Evolutionary conservation across 2,888 invertebrate species (phyloP).

Genomic region (Linnaemya vulpina): DNA sequence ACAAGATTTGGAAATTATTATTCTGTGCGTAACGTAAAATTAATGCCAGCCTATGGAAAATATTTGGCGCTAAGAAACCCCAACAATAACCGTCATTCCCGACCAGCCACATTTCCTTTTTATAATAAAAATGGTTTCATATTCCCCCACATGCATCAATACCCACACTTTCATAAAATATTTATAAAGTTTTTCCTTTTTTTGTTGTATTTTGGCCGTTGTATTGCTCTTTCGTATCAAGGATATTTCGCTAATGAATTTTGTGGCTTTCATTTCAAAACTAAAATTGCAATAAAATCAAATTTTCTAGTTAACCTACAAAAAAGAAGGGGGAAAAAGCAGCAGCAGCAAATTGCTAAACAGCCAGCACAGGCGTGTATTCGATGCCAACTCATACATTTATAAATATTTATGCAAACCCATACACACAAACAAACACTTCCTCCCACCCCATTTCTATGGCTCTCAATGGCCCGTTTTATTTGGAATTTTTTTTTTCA

Average conservation of each 20-base stretch:
- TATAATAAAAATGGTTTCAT: background rate
- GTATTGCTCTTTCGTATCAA: conserved; percentile 47
- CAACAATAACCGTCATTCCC: background rate
- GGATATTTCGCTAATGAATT: conserved; percentile 68
- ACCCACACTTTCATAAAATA: conserved; percentile 24
- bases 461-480: background rate
- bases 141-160: conserved; percentile 6
- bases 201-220: background rate
- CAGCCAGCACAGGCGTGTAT: conserved; percentile 17
- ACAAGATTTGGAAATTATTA: background rate
- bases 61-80: background rate
- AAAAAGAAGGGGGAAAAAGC: background rate
- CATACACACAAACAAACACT: conserved; percentile 5
- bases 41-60: background rate
- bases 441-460: background rate
- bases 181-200: conserved; percentile 43
- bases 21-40: too few species aligned
- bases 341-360: conserved; percentile 13
- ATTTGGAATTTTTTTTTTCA: background rate
- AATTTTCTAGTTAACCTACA: conserved; percentile 69
- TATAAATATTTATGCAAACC: conserved; percentile 18
- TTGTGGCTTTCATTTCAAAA: conserved; percentile 70
- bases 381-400: conserved; percentile 29
- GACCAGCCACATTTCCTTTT: background rate
- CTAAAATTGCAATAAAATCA: conserved; percentile 70